phyloP scores from a whole-genome alignment of 1,140 invertebrate genomes.

The Drosophila sechellia region DNA sequence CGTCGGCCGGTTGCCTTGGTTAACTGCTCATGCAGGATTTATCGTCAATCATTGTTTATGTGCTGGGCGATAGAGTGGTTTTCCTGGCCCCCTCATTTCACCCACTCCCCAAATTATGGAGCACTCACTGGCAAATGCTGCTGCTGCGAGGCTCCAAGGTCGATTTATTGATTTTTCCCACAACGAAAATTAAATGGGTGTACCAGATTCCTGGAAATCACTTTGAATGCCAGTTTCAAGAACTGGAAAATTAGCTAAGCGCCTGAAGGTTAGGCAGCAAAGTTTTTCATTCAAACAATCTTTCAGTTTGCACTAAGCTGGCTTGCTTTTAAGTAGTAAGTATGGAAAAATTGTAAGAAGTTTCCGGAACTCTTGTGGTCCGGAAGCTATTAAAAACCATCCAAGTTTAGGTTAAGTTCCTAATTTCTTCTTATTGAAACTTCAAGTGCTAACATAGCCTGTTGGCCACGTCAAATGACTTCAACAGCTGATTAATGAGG shows the following conservation, averaged over 20 bases:
- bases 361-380: not conserved
- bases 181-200: conserved; percentile 42
- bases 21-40: conserved; percentile 58
- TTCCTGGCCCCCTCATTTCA: not conserved
- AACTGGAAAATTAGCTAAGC: conserved; percentile 10
- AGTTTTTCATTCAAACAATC: conserved; percentile 19
- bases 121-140: conserved; percentile 13
- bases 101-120: conserved; percentile 16
- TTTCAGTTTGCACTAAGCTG: not conserved
- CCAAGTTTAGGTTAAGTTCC: not conserved
- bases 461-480: conserved; percentile 26
- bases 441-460: conserved; percentile 45
- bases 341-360: not conserved
- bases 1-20: conserved; percentile 24
- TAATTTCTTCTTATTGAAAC: not conserved
- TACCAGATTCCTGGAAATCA: conserved; percentile 41
- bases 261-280: not conserved
- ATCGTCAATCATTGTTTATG: conserved; percentile 59
- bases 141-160: conserved; percentile 65
- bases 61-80: conserved; percentile 30
- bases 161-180: conserved; percentile 84
- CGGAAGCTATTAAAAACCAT: no score
- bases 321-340: not conserved
- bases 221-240: conserved; percentile 33
- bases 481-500: conserved; percentile 55